These are phyloP conservation scores for Pristionchus fissidentatus DNA, from an alignment of 2,888 invertebrate species.

Conservation along the genomic window DNA sequence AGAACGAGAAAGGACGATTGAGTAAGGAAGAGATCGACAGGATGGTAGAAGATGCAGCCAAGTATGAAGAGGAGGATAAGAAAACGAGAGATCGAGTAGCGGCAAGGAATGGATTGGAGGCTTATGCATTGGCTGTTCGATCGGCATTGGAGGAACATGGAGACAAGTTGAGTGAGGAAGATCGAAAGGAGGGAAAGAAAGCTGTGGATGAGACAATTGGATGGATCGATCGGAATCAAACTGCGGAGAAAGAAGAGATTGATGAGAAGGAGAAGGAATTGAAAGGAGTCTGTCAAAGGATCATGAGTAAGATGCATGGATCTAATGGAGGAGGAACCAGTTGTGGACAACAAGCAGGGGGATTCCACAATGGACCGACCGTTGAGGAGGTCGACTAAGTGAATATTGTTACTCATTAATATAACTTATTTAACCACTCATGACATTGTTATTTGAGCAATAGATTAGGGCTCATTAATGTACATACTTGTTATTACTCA, in stretches of 20 bases:
- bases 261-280: constrained; percentile 67
- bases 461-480: constrained; percentile 7
- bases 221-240: constrained; percentile 80
- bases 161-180: constrained; percentile 88
- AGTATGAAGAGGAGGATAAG: constrained; percentile 84
- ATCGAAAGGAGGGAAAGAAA: constrained; percentile 86
- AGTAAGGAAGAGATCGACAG: constrained; percentile 91
- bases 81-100: constrained; percentile 80
- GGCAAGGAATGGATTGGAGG: constrained; percentile 88
- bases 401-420: not conserved
- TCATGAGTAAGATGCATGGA: constrained; percentile 68
- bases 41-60: constrained; percentile 90
- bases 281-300: constrained; percentile 59
- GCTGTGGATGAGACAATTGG: constrained; percentile 91
- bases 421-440: not conserved
- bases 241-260: constrained; percentile 90
- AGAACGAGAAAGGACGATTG: constrained; percentile 84
- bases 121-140: constrained; percentile 81
- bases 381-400: constrained; percentile 73
- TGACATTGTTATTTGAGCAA: constrained; percentile 34
- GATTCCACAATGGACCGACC: constrained; percentile 61
- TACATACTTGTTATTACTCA: not conserved
- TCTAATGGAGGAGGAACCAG: constrained; percentile 46
- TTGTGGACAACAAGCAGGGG: constrained; percentile 58
- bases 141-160: constrained; percentile 79